Evolutionary conservation across 2,888 invertebrate genomes (phyloP).

Genomic region (Apocheima hispidaria): DNA sequence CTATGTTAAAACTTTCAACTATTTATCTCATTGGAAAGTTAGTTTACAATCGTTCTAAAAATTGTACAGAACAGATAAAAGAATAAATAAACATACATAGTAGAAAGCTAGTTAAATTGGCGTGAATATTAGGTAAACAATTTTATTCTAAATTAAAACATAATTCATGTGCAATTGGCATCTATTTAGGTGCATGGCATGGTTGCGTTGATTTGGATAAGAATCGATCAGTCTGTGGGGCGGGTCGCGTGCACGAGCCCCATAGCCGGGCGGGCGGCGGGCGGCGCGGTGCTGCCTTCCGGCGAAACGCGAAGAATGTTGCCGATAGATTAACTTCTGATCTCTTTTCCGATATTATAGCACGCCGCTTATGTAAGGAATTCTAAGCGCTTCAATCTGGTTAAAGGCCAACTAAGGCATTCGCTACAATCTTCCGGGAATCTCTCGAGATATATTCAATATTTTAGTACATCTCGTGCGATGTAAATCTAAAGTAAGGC

Average conservation of each 20-base stretch:
- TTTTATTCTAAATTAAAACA: background rate
- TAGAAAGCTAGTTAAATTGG: no score
- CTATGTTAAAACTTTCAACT: no score
- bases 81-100: no score
- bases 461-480: conserved; percentile 41
- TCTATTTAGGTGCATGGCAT: conserved; percentile 61
- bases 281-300: conserved; percentile 77
- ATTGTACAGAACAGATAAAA: no score
- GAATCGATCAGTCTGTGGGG: conserved; percentile 76
- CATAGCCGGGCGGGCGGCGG: conserved; percentile 58
- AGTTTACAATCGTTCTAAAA: no score
- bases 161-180: conserved; percentile 22
- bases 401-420: conserved; percentile 75
- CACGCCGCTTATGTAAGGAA: conserved; percentile 82
- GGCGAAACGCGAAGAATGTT: conserved; percentile 85
- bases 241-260: conserved; percentile 74
- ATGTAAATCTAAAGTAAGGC: conserved; percentile 34
- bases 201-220: conserved; percentile 72
- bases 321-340: conserved; percentile 86
- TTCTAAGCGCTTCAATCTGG: conserved; percentile 82
- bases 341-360: conserved; percentile 86
- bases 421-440: conserved; percentile 61
- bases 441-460: conserved; percentile 40
- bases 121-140: background rate
- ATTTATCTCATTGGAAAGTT: no score